These are phyloP conservation scores for Butorides virescens DNA, from an alignment of 2,113 vertebrate species.

Conservation along the genomic window DNA sequence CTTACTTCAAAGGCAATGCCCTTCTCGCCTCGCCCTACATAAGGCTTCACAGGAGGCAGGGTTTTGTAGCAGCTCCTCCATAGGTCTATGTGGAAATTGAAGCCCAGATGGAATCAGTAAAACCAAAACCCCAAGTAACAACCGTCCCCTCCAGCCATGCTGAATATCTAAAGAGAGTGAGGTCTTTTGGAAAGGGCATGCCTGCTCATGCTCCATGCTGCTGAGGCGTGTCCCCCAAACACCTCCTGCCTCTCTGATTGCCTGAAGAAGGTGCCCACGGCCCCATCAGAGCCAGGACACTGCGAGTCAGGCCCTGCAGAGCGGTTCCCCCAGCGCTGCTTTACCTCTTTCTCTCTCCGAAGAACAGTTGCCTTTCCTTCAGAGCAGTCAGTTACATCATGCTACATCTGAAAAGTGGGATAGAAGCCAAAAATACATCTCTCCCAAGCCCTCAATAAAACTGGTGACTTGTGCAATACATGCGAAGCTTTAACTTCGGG, in stretches of 20 bases:
- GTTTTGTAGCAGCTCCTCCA: neutral
- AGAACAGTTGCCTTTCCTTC: neutral
- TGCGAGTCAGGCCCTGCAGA: fast-evolving
- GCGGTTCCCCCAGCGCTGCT: neutral
- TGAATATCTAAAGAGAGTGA: fast-evolving
- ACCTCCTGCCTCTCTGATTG: neutral
- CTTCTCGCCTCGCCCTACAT: neutral
- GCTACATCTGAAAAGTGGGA: neutral
- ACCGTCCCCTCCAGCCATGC: neutral
- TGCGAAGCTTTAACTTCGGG: neutral
- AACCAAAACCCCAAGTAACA: neutral
- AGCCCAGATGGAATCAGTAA: neutral
- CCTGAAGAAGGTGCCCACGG: neutral
- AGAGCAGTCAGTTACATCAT: neutral
- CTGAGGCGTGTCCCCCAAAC: neutral
- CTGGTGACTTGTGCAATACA: neutral
- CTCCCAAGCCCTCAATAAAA: slow-evolving; percentile 11
- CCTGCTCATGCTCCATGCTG: neutral
- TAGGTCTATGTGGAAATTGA: neutral
- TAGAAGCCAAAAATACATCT: slow-evolving; percentile 1
- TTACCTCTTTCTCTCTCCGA: neutral
- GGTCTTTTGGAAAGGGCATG: neutral
- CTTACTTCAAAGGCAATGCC: neutral
- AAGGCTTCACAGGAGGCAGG: neutral
- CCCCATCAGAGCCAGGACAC: neutral